Evolutionary conservation across 2,888 invertebrate genomes (phyloP).

Genomic region (Netelia virgata): DNA sequence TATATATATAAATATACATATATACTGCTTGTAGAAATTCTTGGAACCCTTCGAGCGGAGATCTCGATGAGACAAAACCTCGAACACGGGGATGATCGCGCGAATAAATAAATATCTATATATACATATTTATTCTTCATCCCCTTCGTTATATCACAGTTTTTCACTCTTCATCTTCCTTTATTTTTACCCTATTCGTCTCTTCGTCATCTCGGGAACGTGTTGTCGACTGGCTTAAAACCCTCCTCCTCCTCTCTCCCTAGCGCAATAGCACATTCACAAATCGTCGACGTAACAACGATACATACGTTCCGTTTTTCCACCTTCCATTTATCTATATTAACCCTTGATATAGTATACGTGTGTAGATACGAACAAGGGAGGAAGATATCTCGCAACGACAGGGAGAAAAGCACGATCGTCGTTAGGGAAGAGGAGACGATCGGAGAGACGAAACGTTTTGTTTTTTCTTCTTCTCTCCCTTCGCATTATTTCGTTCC

Average conservation of each 20-base stretch:
- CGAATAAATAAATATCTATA: background rate
- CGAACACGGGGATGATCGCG: background rate
- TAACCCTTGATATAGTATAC: background rate
- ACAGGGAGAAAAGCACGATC: constrained; percentile 56
- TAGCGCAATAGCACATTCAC: constrained; percentile 16
- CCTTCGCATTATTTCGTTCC: constrained; percentile 9
- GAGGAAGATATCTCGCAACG: constrained; percentile 4
- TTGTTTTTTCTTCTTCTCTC: constrained; percentile 12
- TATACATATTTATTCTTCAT: constrained; percentile 24
- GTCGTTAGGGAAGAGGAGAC: constrained; percentile 52
- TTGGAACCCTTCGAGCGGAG: constrained; percentile 38
- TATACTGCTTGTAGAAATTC: constrained; percentile 31
- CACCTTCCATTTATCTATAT: constrained; percentile 32
- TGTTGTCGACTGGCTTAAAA: constrained; percentile 44
- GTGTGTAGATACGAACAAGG: background rate
- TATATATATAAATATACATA: background rate
- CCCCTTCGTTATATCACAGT: constrained; percentile 43
- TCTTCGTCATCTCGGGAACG: constrained; percentile 21
- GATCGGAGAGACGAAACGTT: constrained; percentile 23
- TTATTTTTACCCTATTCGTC: constrained; percentile 51
- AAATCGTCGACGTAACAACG: constrained; percentile 35
- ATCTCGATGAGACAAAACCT: background rate
- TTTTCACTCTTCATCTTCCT: constrained; percentile 54
- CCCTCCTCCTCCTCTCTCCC: constrained; percentile 12
- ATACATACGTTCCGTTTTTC: constrained; percentile 22